phyloP scores from a whole-genome alignment of 2,797 vertebrate species.

The Hylomyscus alleni region DNA sequence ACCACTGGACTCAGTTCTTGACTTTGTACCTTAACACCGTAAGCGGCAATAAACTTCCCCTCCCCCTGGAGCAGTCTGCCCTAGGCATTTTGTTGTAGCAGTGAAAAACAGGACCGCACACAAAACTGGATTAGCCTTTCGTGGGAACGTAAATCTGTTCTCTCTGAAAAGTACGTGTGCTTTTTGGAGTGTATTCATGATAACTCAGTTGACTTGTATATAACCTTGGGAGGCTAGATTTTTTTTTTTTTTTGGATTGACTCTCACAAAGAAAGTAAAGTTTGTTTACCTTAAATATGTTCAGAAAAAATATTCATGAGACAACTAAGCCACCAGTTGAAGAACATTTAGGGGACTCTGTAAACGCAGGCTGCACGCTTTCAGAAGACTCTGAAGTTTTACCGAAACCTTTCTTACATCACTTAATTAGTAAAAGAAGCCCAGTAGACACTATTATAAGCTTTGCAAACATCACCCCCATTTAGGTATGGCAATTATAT shows the following conservation, averaged over 20 bases:
- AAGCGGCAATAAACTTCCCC: neutral
- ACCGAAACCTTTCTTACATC: neutral
- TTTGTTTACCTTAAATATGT: neutral
- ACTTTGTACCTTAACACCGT: neutral
- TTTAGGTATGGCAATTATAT: neutral
- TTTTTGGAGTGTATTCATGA: neutral
- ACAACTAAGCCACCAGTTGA: neutral
- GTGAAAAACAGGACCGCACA: neutral
- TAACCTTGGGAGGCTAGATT: neutral
- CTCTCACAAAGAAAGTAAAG: slow-evolving; percentile 5
- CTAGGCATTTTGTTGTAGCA: neutral
- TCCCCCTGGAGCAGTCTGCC: neutral
- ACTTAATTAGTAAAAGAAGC: neutral
- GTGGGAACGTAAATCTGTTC: neutral
- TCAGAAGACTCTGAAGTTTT: slow-evolving; percentile 2
- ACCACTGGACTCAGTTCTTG: neutral
- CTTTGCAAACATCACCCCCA: neutral
- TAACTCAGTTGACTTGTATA: neutral
- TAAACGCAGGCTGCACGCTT: neutral
- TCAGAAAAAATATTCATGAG: neutral
- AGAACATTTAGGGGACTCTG: neutral
- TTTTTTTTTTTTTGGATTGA: slow-evolving; percentile 18
- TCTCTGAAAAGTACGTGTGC: neutral
- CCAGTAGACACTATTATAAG: neutral
- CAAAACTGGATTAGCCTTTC: neutral